Evolutionary conservation across 2,888 invertebrate genomes (phyloP), one percentile per base, ranked within the genome.

Genomic region (Cynaeus angustus): DNA sequence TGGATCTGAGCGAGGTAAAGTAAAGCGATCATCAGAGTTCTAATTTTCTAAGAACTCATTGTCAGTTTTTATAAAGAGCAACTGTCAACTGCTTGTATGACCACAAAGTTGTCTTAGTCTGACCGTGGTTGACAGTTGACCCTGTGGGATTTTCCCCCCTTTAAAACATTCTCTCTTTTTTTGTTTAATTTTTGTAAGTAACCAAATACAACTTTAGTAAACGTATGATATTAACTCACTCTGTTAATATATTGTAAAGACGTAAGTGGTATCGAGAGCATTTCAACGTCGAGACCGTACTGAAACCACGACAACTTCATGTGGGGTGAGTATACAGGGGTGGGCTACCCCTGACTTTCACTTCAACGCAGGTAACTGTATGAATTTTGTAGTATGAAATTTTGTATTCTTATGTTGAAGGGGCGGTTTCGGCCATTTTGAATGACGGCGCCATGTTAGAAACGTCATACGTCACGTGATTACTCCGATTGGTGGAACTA

Each of bases 1-100:
- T 93, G 92, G 92, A 93, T 78, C 88, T 92, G 88, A 93, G 92
- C 86, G 92, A 87, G 86, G 87, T 86, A 86, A 84, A 79, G 46
- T 46, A 16, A n/a, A 28, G n/a, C n/a, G n/a, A n/a, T n/a, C n/a
- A n/a, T n/a, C 21, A 21, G 21, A 21, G 21, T 21, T 21, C 21
- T 1, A 21, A 21, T 21, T 21, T 21, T 21, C 21, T 21, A 21
- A 21, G 21, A 21, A 21, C 21, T 1, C 21, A 21, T 3, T 21
- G 1, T 21, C 21, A 21, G 4, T 21, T n/a, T n/a, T n/a, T n/a
- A n/a, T n/a, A n/a, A n/a, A n/a, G n/a, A n/a, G n/a, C 21, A 21
- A 21, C 21, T 21, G 2, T 21, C 21, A 21, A 21, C 21, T 21
- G 4, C n/a, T n/a, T n/a, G n/a, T n/a, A n/a, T n/a, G n/a, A n/a